A percentile compares a stretch with the other conserved stretches of the same genome.
Conservation (phyloP, 1,140 invertebrate genomes). For the Musca domestica region DNA sequence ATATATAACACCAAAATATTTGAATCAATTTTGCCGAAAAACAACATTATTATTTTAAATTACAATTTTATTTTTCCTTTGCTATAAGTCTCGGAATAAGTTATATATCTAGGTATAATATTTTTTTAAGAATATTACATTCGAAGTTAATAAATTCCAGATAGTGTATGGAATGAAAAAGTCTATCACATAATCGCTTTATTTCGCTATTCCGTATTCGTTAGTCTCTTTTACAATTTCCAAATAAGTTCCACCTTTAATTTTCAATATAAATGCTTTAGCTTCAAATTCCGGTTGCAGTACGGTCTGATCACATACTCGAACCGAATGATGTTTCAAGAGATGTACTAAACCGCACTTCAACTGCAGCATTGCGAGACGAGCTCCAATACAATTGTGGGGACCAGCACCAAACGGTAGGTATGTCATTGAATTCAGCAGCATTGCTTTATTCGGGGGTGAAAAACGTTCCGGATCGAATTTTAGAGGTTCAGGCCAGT, state of each 20-base stretch:
- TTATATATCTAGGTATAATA: too few relatives aligned
- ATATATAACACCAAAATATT: too few relatives aligned
- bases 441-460: conserved; percentile 53
- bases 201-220: too few relatives aligned
- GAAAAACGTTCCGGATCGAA: conserved; percentile 68
- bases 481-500: conserved; percentile 64
- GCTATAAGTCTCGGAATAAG: too few relatives aligned
- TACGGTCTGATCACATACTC: conserved; percentile 29
- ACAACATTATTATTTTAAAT: too few relatives aligned
- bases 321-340: conserved; percentile 39
- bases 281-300: conserved; percentile 37
- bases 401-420: conserved; percentile 78
- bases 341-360: conserved; percentile 45
- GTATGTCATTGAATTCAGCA: conserved; percentile 59
- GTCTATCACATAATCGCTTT: too few relatives aligned
- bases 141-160: too few relatives aligned
- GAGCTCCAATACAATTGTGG: conserved; percentile 70
- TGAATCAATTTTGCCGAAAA: too few relatives aligned
- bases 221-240: conserved; percentile 42
- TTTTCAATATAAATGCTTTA: conserved; percentile 35
- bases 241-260: conserved; percentile 30
- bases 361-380: conserved; percentile 41
- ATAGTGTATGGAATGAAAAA: too few relatives aligned
- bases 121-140: too few relatives aligned
- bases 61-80: too few relatives aligned